These are phyloP conservation scores for Drosophila suboccidentalis DNA, from an alignment of 2,888 invertebrate species.

Conservation along the genomic window DNA sequence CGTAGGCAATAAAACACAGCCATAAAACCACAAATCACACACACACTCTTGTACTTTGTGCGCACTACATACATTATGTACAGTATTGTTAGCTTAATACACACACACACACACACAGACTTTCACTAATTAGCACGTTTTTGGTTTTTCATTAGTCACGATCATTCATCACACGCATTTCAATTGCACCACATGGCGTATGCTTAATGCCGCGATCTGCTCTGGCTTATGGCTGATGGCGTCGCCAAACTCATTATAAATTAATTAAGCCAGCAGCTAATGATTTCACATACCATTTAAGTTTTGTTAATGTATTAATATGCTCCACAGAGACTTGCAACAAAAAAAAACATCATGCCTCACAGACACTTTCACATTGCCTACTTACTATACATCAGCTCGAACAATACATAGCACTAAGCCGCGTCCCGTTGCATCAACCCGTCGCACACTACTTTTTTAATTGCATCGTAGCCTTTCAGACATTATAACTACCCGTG, in stretches of 20 bases:
- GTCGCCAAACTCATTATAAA: slow-evolving; percentile 69
- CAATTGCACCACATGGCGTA: slow-evolving; percentile 51
- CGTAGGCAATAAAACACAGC: slow-evolving; percentile 26
- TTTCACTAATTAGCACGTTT: slow-evolving; percentile 31
- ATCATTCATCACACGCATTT: slow-evolving; percentile 51
- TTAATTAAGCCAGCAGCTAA: slow-evolving; percentile 74
- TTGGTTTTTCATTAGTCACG: slow-evolving; percentile 35
- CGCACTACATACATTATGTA: slow-evolving; percentile 34
- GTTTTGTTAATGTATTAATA: slow-evolving; percentile 66
- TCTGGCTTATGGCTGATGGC: slow-evolving; percentile 36
- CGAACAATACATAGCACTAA: slow-evolving; percentile 35
- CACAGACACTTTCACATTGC: slow-evolving; percentile 24
- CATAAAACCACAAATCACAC: slow-evolving; percentile 18
- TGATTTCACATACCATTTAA: slow-evolving; percentile 77
- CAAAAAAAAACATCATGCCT: slow-evolving; percentile 25
- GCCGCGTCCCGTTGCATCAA: slow-evolving; percentile 10
- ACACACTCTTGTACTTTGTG: slow-evolving; percentile 23
- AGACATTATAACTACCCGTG: slow-evolving; percentile 63
- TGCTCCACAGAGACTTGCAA: slow-evolving; percentile 45
- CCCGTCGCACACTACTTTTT: slow-evolving; percentile 27
- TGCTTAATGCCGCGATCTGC: slow-evolving; percentile 50
- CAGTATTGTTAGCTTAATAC: slow-evolving; percentile 20
- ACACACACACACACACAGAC: slow-evolving; percentile 12
- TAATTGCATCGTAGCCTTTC: slow-evolving; percentile 60
- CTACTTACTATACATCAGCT: slow-evolving; percentile 15